A percentile compares a stretch with the other conserved stretches of the same genome.
Conservation (phyloP, 2,113 vertebrate species). For the Acanthochromis polyacanthus region DNA sequence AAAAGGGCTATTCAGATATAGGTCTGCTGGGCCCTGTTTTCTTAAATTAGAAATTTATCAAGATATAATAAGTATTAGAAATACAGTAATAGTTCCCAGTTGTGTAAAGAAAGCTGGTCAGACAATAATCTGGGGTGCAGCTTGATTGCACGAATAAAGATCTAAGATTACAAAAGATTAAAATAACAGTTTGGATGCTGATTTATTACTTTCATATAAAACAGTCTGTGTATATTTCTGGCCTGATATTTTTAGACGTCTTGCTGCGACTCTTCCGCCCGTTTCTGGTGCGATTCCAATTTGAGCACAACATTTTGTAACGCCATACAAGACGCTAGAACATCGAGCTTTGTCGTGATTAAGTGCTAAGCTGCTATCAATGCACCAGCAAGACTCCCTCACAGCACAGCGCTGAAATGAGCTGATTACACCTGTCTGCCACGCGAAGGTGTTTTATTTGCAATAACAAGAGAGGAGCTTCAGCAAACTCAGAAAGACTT, state of each 20-base stretch:
- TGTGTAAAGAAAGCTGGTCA: no score
- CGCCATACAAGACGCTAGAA: not conserved
- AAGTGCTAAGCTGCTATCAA: not conserved
- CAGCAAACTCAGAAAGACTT: not conserved
- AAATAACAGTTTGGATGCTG: no score
- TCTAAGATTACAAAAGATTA: no score
- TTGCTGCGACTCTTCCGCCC: not conserved
- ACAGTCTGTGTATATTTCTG: not conserved
- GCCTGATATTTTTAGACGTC: not conserved
- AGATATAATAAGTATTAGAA: no score
- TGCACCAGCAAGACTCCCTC: not conserved
- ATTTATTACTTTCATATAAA: no score
- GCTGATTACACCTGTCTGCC: not conserved
- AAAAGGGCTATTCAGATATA: no score
- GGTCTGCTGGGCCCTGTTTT: no score
- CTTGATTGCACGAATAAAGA: no score
- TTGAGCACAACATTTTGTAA: not conserved
- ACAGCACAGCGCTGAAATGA: not conserved
- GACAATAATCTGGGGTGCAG: no score
- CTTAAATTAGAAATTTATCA: no score
- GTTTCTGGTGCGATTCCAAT: not conserved
- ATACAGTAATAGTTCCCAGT: no score
- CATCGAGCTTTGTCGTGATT: not conserved
- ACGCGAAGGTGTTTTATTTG: not conserved
- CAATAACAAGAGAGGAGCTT: not conserved